Percentiles rank a stretch among this genome's conserved stretches.
Evolutionary conservation across 2,113 vertebrate genomes (phyloP).

Genomic region (Ptyas mucosa): DNA sequence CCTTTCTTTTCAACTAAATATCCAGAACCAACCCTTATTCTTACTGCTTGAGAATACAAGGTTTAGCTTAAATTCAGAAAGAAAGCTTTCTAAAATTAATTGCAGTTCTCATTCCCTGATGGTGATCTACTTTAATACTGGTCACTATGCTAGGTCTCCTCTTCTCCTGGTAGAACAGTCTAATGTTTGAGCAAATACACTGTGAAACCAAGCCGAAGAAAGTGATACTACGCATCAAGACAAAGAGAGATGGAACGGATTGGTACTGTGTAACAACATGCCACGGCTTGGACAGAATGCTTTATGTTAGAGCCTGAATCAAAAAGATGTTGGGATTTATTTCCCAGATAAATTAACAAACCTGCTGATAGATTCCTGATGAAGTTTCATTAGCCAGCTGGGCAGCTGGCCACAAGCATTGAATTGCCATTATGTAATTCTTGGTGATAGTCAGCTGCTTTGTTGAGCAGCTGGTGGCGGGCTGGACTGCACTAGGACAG

Average conservation of each 20-base stretch:
- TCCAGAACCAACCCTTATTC: not conserved
- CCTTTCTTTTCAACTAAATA: not conserved
- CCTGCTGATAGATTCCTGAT: constrained; percentile 57
- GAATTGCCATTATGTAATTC: constrained; percentile 58
- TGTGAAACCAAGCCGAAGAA: not conserved
- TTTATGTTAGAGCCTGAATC: constrained; percentile 44
- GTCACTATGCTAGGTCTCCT: not conserved
- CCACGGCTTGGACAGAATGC: not conserved
- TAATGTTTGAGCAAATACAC: not conserved
- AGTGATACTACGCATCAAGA: not conserved
- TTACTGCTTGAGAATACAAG: not conserved
- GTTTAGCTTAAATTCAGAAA: not conserved
- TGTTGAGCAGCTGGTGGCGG: constrained; percentile 44
- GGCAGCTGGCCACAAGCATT: constrained; percentile 45
- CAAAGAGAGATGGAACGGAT: constrained; percentile 16
- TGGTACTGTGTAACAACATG: constrained; percentile 7
- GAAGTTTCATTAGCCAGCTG: constrained; percentile 32
- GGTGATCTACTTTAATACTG: not conserved
- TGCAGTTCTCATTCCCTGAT: not conserved
- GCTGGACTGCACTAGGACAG: constrained; percentile 48
- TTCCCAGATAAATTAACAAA: constrained; percentile 46
- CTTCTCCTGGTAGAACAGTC: not conserved
- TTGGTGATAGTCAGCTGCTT: constrained; percentile 12
- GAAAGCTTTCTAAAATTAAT: not conserved
- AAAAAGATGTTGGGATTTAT: constrained; percentile 14